These are phyloP conservation scores for Oryzias sinensis DNA, from an alignment of 2,797 vertebrate species.

Conservation along the genomic window DNA sequence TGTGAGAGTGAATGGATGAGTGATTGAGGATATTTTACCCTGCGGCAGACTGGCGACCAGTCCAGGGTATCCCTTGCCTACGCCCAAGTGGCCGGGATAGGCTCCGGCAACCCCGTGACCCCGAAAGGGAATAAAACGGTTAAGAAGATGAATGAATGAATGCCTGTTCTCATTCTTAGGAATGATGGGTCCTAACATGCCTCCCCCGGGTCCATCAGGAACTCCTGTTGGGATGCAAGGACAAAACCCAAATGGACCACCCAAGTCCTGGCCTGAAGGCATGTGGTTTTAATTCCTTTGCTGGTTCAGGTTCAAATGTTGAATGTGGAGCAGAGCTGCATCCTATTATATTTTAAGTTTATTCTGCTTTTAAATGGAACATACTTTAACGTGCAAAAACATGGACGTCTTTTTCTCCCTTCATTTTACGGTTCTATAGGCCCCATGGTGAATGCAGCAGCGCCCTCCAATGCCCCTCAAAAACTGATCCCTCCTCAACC, in stretches of 20 bases:
- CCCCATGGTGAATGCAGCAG: conserved; percentile 90
- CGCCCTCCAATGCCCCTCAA: conserved; percentile 89
- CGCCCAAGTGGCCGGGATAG: too few species aligned
- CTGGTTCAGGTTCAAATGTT: too few species aligned
- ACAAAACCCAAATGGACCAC: conserved; percentile 88
- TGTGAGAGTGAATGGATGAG: too few species aligned
- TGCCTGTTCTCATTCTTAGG: conserved; percentile 57
- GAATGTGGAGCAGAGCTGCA: background rate
- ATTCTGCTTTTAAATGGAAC: background rate
- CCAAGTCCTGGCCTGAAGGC: conserved; percentile 97
- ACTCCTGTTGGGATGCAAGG: conserved; percentile 89
- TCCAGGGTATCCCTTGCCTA: too few species aligned
- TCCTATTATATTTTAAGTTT: too few species aligned
- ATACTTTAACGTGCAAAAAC: background rate
- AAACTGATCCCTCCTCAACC: conserved; percentile 93
- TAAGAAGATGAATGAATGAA: too few species aligned
- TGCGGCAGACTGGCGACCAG: too few species aligned
- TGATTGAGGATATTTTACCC: too few species aligned
- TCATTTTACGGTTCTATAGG: conserved; percentile 62
- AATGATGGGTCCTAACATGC: conserved; percentile 94
- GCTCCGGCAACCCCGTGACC: too few species aligned
- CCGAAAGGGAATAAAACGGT: too few species aligned
- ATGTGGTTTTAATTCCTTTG: background rate
- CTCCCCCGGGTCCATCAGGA: conserved; percentile 91
- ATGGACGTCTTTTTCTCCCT: background rate